Base-by-base conservation (phyloP, 2,113 vertebrate species). In the Willisornis vidua region DNA sequence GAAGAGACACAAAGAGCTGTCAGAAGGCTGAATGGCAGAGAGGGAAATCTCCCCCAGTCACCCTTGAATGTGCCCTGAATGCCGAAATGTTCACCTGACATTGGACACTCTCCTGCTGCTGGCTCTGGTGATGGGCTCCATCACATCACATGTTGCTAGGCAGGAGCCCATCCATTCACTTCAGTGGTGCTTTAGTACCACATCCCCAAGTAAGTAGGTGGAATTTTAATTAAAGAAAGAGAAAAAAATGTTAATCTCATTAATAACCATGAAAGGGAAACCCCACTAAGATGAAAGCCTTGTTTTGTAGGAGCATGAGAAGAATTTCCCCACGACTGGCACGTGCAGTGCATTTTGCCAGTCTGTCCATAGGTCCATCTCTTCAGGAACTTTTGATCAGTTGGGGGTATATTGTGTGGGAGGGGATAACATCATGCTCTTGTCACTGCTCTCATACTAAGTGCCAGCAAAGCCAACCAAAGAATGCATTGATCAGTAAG, bases 201-300 rank as follows among this genome's bases (percentile, higher is more conserved):
- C 58, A 25, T 25, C 16, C 10, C 37, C 25, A 29, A 19, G 52
- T n/a, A 74, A 92, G 63, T 55, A 84, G 49, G 59, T 86, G 88
- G 90, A 90, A 95, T 93, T 94, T 95, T 92, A 92, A 94, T 88
- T 90, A 83, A 87, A 59, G 43, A 68, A 85, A 45, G n/a, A n/a
- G 61, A 61, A 80, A 91, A 91, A 93, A 72, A 88, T 51, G 63
- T 73, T 88, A 90, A 92, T 92, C 85, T 85, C 81, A 58, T 94
- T 92, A 90, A 87, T 63, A 86, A 91, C 51, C 0, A 0, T 45
- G 54, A 45, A 85, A 52, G 81, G 77, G 81, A 87, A 94, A 91
- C 65, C 74, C 45, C 74, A 87, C 33, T 28, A 90, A 90, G 90
- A 95, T 59, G 63, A 94, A 96, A 95, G 75, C 7, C 59, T 76